Evolutionary conservation across 2,888 invertebrate species (phyloP).

Genomic region (Andrena chrysosceles): DNA sequence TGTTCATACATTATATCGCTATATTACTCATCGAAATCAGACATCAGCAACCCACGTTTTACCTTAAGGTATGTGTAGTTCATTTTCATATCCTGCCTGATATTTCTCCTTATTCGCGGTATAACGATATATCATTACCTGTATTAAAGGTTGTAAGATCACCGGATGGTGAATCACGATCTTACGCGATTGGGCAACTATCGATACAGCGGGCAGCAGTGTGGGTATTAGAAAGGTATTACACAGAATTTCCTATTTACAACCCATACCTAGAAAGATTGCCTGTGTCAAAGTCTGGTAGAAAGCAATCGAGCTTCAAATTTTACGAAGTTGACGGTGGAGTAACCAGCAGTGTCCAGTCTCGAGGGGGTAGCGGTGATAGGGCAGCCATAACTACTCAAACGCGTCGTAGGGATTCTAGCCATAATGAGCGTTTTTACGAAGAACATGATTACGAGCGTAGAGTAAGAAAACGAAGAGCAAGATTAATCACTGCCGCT

Average conservation of each 20-base stretch:
- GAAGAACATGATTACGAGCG: conserved; percentile 99
- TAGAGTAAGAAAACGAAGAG: conserved; percentile 95
- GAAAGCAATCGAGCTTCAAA: conserved; percentile 95
- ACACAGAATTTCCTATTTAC: conserved; percentile 97
- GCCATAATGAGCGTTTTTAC: conserved; percentile 98
- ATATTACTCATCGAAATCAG: conserved; percentile 97
- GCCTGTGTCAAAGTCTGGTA: conserved; percentile 93
- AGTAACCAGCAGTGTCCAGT: conserved; percentile 88
- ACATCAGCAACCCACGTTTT: conserved; percentile 95
- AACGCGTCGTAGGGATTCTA: conserved; percentile 94
- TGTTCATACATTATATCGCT: conserved; percentile 97
- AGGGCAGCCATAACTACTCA: conserved; percentile 87
- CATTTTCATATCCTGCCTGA: background rate
- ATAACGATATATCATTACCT: background rate
- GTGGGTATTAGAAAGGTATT: conserved; percentile 97
- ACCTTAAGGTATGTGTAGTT: conserved; percentile 88
- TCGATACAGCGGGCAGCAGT: conserved; percentile 98
- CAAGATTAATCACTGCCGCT: conserved; percentile 95
- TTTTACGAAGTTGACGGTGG: conserved; percentile 98
- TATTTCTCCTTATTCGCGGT: background rate
- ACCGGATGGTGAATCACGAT: conserved; percentile 96
- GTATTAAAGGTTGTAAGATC: conserved; percentile 91
- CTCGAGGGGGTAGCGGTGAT: conserved; percentile 85
- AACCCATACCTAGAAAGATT: conserved; percentile 98
- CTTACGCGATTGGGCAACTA: conserved; percentile 95